Conservation (phyloP, 2,888 invertebrate species). For the Drosophila melanosoma region DNA sequence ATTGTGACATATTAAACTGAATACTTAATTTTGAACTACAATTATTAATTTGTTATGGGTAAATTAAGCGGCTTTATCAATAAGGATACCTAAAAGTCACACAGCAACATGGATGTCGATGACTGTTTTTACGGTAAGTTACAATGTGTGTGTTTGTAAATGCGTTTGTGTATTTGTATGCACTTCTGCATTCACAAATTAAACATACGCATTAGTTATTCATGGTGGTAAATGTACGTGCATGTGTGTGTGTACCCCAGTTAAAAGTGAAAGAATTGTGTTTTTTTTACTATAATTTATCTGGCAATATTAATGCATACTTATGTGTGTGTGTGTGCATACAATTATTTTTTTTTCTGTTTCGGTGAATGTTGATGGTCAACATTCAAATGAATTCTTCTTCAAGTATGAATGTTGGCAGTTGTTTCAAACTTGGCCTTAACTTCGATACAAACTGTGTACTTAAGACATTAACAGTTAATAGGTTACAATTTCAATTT, state of each 20-base stretch:
- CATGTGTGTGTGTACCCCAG: neutral
- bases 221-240: neutral
- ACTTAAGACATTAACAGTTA: neutral
- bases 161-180: conserved; percentile 15
- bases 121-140: conserved; percentile 63
- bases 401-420: neutral
- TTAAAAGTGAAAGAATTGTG: conserved; percentile 14
- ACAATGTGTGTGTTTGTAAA: conserved; percentile 2
- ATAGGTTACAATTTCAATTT: neutral
- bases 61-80: conserved; percentile 16
- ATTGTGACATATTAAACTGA: neutral
- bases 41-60: conserved; percentile 17
- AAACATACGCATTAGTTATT: neutral
- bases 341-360: neutral
- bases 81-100: conserved; percentile 15
- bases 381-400: conserved; percentile 3
- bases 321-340: neutral
- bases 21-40: neutral
- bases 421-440: conserved; percentile 1
- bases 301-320: too few relatives aligned
- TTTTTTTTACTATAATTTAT: too few relatives aligned
- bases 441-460: neutral
- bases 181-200: conserved; percentile 12
- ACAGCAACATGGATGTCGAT: conserved; percentile 55
- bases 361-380: conserved; percentile 5